Evolutionary conservation across 2,888 invertebrate species (phyloP), one percentile per base, ranked within the genome.

Genomic region (Pseudococcus jackbeardsleyi): DNA sequence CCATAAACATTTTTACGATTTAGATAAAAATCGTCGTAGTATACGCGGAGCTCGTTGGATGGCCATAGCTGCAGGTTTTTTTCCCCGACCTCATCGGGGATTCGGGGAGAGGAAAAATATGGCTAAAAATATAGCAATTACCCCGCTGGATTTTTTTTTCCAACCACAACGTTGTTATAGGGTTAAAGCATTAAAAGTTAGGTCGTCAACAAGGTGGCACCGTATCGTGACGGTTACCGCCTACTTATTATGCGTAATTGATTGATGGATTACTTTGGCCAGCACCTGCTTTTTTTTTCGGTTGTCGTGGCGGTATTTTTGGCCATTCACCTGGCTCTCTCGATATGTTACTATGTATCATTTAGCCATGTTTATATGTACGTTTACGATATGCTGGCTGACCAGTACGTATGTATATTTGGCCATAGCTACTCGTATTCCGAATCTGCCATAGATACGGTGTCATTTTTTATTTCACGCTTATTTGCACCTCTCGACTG

Each of bases 231-330:
- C 86, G 42, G 77, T 86, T 19, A 86, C 86, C 86, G 77, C 86
- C 86, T 72, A 86, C 86, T 77, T 64, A 86, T 86, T 86, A 86
- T 86, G 50, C 86, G 86, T 86, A 86, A 86, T 86, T 86, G 86
- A 86, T 86, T 86, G 86, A 86, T 48, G 86, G 46, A 86, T 86
- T 86, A 86, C 86, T 77, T 72, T 26, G n/a, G n/a, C 33, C 17
- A 64, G 77, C 86, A 86, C 86, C 86, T 86, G 86, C 86, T 77
- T 46, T 33, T 26, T 19, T 59, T 59, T 59, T 8, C 19, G 19
- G n/a, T 59, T n/a, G 59, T 59, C n/a, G 19, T 59, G 59, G 59
- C 19, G 59, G 59, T 59, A 59, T 59, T 59, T 72, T 72, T 72
- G 68, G 68, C 68, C 68, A 72, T 72, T 72, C 68, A 72, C 68